A percentile compares a stretch with the other conserved stretches of the same genome.
phyloP scores from a whole-genome alignment of 2,888 invertebrate species.

The Epistrophe eligans region DNA sequence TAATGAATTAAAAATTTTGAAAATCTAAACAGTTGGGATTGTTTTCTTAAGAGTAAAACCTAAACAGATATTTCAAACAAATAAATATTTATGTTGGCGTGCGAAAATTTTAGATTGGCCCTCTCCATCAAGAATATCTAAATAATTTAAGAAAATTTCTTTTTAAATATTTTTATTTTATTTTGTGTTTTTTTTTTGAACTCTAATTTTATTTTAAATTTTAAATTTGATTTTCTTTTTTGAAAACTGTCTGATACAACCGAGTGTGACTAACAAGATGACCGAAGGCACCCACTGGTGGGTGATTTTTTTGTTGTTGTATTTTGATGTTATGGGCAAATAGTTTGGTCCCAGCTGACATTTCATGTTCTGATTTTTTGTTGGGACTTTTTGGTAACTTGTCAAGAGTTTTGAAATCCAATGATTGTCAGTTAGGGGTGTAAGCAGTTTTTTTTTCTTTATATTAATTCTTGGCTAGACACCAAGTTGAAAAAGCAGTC shows the following conservation, averaged over 20 bases:
- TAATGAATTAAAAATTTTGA: neutral
- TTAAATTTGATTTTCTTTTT: slow-evolving; percentile 5
- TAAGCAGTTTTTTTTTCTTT: slow-evolving; percentile 18
- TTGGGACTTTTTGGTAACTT: slow-evolving; percentile 30
- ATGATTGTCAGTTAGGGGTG: slow-evolving; percentile 65
- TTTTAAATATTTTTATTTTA: neutral
- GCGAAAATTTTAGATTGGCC: slow-evolving; percentile 58
- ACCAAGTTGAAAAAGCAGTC: slow-evolving; percentile 38
- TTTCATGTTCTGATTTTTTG: slow-evolving; percentile 38
- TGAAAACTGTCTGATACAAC: slow-evolving; percentile 29
- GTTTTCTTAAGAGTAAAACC: slow-evolving; percentile 47
- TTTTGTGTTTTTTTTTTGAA: too few relatives aligned
- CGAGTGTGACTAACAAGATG: slow-evolving; percentile 63
- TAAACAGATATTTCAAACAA: slow-evolving; percentile 61
- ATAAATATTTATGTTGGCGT: slow-evolving; percentile 67
- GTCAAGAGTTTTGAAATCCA: slow-evolving; percentile 59
- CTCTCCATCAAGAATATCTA: slow-evolving; percentile 22
- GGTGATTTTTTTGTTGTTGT: neutral
- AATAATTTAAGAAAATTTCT: slow-evolving; percentile 38
- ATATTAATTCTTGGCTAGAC: slow-evolving; percentile 49
- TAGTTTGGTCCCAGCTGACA: slow-evolving; percentile 56
- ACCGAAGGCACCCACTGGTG: slow-evolving; percentile 68
- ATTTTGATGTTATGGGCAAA: neutral
- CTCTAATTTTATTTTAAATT: neutral
- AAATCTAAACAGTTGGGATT: slow-evolving; percentile 36